phyloP scores from a whole-genome alignment of 2,113 vertebrate genomes.

The Varanus komodoensis region DNA sequence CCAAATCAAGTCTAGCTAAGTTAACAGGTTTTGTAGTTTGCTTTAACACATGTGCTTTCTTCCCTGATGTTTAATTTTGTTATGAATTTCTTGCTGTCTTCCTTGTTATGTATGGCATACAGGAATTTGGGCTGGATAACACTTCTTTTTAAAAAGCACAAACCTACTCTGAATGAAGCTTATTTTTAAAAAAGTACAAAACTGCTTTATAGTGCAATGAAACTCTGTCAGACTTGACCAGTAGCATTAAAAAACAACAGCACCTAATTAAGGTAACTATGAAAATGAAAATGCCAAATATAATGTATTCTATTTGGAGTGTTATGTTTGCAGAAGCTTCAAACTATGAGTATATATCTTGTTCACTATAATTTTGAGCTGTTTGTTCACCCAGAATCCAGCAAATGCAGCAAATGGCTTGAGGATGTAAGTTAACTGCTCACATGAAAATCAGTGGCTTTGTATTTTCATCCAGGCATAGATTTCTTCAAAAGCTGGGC shows the following conservation, averaged over 20 bases:
- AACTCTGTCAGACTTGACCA: neutral
- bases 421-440: conserved; percentile 1
- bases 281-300: neutral
- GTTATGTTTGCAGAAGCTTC: neutral
- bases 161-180: neutral
- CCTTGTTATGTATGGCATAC: neutral
- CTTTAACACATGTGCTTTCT: neutral
- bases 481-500: conserved; percentile 4
- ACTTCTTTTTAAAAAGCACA: neutral
- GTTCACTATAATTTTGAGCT: neutral
- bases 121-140: neutral
- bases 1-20: neutral
- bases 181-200: neutral
- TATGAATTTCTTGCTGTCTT: neutral
- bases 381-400: neutral
- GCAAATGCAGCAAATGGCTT: conserved; percentile 1
- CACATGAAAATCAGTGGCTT: conserved; percentile 21
- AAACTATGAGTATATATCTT: neutral
- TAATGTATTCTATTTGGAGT: neutral
- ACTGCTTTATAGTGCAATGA: neutral
- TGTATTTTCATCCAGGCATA: conserved; percentile 14
- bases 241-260: neutral
- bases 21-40: neutral
- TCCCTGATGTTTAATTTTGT: neutral
- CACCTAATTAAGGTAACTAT: neutral